These are phyloP conservation scores for Scotopteryx bipunctaria DNA, from an alignment of 2,888 invertebrate species.

Conservation along the genomic window DNA sequence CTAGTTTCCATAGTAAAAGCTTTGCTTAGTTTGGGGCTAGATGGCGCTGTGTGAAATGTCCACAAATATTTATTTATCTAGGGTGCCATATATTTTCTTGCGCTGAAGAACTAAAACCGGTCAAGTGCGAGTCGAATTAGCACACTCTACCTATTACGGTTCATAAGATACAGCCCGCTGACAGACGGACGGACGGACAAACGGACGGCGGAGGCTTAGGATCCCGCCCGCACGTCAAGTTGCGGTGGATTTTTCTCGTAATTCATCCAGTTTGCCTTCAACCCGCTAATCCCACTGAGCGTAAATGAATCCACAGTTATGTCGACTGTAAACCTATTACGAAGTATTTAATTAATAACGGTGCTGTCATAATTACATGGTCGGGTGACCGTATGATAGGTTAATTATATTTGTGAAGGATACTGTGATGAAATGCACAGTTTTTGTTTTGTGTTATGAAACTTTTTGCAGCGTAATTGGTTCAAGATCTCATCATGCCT, in stretches of 20 bases:
- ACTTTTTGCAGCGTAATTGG: conserved; percentile 14
- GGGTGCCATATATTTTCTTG: no score
- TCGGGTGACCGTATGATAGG: conserved; percentile 21
- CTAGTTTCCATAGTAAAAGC: no score
- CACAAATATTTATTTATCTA: no score
- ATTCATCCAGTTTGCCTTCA: conserved; percentile 11
- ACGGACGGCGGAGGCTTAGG: no score
- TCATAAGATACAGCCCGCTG: no score
- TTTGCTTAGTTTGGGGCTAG: no score
- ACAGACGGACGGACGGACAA: no score
- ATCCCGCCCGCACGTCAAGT: no score
- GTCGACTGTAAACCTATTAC: conserved; percentile 17
- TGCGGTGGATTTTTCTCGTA: not conserved
- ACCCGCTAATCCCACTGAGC: conserved; percentile 1
- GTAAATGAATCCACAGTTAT: conserved; percentile 10
- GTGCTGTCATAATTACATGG: conserved; percentile 25
- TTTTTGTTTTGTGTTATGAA: conserved; percentile 25
- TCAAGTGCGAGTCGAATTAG: no score
- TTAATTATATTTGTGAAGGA: conserved; percentile 29
- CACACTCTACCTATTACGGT: no score
- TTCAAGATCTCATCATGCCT: conserved; percentile 15
- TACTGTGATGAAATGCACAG: conserved; percentile 18
- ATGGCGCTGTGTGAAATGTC: no score
- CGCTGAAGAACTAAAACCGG: no score
- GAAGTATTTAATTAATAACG: conserved; percentile 23